phyloP scores from a whole-genome alignment of 2,888 invertebrate genomes.

The Lasioglossum marginatum region DNA sequence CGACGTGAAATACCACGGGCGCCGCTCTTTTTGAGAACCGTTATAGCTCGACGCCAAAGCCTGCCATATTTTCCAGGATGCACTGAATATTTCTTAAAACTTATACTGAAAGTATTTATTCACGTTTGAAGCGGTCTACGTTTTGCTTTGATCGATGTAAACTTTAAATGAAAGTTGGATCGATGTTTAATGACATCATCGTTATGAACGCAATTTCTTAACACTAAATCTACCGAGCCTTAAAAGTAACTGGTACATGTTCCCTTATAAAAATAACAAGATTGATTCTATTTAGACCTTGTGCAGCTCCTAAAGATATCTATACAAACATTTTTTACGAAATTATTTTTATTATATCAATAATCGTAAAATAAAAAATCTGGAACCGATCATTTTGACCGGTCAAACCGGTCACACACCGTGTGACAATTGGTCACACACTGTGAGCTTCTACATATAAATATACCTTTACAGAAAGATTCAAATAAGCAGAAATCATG shows the following conservation, averaged over 20 bases:
- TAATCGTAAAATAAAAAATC: no score
- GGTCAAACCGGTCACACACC: no score
- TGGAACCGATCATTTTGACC: no score
- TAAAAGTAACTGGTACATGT: no score
- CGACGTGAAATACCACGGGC: constrained; percentile 66
- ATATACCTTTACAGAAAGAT: neutral
- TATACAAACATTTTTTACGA: no score
- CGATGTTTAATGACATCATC: neutral
- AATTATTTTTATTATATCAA: no score
- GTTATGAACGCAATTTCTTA: neutral
- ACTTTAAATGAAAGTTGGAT: neutral
- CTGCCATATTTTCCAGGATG: neutral
- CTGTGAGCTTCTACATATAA: neutral
- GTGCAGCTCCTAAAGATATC: no score
- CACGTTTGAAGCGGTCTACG: no score
- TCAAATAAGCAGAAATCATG: neutral
- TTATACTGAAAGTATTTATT: neutral
- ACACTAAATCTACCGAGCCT: no score
- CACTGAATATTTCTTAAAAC: neutral
- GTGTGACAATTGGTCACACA: no score
- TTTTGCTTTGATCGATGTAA: neutral
- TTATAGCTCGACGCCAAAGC: neutral
- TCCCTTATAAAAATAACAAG: no score
- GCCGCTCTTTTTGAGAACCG: neutral
- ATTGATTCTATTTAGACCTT: no score